A percentile compares a stretch with the other conserved stretches of the same genome.
phyloP scores from a whole-genome alignment of 2,797 vertebrate species.

The Danio kyathit region DNA sequence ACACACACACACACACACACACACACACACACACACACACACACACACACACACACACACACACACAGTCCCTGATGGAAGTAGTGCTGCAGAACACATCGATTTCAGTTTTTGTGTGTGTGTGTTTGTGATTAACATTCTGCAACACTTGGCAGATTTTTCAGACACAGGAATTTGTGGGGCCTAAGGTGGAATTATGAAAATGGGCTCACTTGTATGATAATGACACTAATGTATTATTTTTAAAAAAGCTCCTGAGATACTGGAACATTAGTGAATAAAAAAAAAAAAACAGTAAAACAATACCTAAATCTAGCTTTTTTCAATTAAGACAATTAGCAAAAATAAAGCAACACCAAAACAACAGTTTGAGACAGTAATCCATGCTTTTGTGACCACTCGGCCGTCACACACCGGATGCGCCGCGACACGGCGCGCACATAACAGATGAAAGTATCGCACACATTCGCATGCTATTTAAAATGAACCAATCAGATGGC shows the following conservation, averaged over 20 bases:
- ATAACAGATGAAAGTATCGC: too few relatives aligned
- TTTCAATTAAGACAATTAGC: too few relatives aligned
- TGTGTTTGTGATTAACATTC: slow-evolving; percentile 11
- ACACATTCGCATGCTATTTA: too few relatives aligned
- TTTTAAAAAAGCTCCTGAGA: background rate
- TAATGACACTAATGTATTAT: background rate
- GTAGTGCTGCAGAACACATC: slow-evolving; percentile 2
- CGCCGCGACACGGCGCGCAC: too few relatives aligned
- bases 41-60: slow-evolving; percentile 9
- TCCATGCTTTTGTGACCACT: too few relatives aligned
- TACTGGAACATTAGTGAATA: background rate
- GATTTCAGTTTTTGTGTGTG: background rate
- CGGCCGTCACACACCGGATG: too few relatives aligned
- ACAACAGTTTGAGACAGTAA: too few relatives aligned
- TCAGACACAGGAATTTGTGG: background rate
- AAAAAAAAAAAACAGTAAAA: too few relatives aligned
- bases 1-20: slow-evolving; percentile 9
- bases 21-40: background rate
- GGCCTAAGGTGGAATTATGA: background rate
- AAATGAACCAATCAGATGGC: too few relatives aligned
- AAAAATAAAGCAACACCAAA: too few relatives aligned
- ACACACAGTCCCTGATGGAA: background rate
- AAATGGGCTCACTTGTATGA: background rate
- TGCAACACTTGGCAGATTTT: background rate
- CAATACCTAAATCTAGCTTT: too few relatives aligned